Conservation (phyloP, 2,113 vertebrate species). For the Erythrolamprus reginae region DNA sequence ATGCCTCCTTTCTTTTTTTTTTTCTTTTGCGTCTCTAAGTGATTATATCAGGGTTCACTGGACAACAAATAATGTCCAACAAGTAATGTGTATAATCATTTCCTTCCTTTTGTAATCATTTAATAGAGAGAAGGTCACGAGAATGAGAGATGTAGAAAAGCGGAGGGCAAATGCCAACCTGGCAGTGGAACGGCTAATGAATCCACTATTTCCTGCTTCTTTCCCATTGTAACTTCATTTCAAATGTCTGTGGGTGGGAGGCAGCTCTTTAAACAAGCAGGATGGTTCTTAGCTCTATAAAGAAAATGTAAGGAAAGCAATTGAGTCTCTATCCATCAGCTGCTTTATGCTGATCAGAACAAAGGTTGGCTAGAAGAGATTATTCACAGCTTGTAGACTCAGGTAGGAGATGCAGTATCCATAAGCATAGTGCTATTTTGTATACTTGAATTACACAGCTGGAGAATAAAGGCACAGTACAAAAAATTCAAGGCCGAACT, state of each 20-base stretch:
- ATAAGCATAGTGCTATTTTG: background rate
- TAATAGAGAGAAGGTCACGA: too few relatives aligned
- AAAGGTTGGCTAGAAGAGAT: background rate
- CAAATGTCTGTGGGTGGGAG: background rate
- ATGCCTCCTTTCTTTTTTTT: background rate
- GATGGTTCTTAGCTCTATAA: background rate
- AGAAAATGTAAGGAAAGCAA: background rate
- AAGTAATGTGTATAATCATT: conserved; percentile 1
- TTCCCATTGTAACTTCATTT: background rate
- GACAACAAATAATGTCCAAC: background rate
- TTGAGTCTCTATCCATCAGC: background rate
- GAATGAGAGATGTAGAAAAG: background rate
- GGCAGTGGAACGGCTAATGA: background rate
- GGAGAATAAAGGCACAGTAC: background rate
- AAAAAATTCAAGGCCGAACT: background rate
- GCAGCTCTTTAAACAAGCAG: background rate
- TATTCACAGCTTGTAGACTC: background rate
- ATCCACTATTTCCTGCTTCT: background rate
- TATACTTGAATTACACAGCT: background rate
- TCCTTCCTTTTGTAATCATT: background rate
- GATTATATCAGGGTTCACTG: background rate
- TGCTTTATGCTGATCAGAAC: background rate
- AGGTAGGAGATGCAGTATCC: background rate
- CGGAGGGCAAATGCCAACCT: background rate
- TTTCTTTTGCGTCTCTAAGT: background rate